phyloP scores from a whole-genome alignment of 1,140 invertebrate species.

The Globodera rostochiensis region DNA sequence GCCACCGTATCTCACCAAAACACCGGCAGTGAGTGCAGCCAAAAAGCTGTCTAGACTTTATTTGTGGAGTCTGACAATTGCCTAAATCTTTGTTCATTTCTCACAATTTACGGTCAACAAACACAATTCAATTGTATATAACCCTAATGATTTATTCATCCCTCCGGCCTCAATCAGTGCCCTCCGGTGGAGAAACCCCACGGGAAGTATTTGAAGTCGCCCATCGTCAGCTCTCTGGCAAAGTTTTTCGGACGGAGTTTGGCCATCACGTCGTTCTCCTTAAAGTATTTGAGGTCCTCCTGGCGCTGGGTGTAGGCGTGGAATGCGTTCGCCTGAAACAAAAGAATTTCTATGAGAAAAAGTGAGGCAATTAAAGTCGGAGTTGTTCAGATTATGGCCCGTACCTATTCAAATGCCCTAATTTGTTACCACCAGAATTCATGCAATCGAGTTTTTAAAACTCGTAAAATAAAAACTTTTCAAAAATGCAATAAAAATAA shows the following conservation, averaged over 20 bases:
- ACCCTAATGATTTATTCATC: neutral
- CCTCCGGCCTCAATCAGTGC: neutral
- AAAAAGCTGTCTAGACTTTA: too few relatives aligned
- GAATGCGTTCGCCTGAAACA: neutral
- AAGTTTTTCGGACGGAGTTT: slow-evolving; percentile 23
- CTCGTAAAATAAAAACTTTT: too few relatives aligned
- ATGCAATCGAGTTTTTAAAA: neutral
- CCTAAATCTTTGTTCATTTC: too few relatives aligned
- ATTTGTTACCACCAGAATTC: neutral
- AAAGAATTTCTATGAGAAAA: neutral
- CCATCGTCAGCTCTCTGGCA: neutral
- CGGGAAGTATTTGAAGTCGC: neutral
- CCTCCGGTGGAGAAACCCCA: neutral
- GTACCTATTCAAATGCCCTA: neutral
- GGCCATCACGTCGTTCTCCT: slow-evolving; percentile 17
- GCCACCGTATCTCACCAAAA: too few relatives aligned
- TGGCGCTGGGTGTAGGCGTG: neutral
- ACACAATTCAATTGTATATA: neutral
- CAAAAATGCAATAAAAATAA: too few relatives aligned
- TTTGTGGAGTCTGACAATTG: too few relatives aligned
- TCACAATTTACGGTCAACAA: too few relatives aligned
- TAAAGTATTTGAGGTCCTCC: slow-evolving; percentile 27
- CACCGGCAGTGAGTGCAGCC: too few relatives aligned
- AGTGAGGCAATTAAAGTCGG: too few relatives aligned
- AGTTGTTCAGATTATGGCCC: too few relatives aligned